These are phyloP conservation scores for Sebastolobus alascanus DNA, from an alignment of 2,797 vertebrate genomes.

Conservation along the genomic window DNA sequence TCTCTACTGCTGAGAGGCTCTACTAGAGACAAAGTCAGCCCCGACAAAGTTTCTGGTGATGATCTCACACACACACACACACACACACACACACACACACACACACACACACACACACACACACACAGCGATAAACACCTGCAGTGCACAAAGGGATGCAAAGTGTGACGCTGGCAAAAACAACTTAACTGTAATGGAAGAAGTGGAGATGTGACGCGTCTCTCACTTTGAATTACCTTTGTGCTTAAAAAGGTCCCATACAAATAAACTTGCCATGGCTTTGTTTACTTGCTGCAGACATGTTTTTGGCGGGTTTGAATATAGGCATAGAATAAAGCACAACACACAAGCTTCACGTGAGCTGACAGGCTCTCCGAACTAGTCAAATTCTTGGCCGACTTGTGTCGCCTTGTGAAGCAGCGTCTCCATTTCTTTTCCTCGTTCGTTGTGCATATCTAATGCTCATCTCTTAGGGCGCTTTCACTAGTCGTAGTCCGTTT, in stretches of 20 bases:
- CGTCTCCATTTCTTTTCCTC: neutral
- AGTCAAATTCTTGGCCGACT: neutral
- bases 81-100: slow-evolving; percentile 21
- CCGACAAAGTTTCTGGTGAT: slow-evolving; percentile 43
- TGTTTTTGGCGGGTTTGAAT: slow-evolving; percentile 3
- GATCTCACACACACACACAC: slow-evolving; percentile 22
- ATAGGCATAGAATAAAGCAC: neutral
- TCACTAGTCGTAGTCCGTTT: no score
- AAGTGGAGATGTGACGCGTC: slow-evolving; percentile 36
- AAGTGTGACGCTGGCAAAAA: slow-evolving; percentile 27
- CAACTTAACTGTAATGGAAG: neutral
- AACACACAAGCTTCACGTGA: slow-evolving; percentile 1
- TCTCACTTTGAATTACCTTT: slow-evolving; percentile 64
- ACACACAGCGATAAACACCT: slow-evolving; percentile 37
- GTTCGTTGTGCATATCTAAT: neutral
- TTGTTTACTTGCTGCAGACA: neutral
- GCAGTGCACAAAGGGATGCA: slow-evolving; percentile 32
- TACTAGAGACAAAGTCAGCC: slow-evolving; percentile 42
- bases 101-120: slow-evolving; percentile 23
- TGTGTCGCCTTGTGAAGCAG: slow-evolving; percentile 5
- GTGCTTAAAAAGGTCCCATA: slow-evolving; percentile 48
- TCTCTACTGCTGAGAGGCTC: slow-evolving; percentile 48
- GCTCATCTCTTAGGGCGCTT: neutral
- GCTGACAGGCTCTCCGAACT: neutral
- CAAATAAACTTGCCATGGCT: slow-evolving; percentile 37